These are phyloP conservation scores for Cnemophilus loriae DNA, from an alignment of 2,113 vertebrate genomes.

Conservation along the genomic window DNA sequence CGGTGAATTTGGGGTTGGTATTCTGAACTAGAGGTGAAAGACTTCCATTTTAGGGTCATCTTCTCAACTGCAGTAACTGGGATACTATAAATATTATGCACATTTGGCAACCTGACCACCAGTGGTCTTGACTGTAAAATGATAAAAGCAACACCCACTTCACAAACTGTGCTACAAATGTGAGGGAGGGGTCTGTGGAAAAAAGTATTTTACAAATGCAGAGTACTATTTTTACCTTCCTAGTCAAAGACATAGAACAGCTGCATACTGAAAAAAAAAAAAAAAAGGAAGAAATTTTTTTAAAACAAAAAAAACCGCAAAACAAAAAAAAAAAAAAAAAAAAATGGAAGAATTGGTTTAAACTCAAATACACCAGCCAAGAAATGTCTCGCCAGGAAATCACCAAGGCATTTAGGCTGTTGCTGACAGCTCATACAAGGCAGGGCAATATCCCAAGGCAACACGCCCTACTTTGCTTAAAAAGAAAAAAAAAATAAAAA, in stretches of 20 bases:
- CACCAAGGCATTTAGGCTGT: neutral
- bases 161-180: neutral
- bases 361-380: neutral
- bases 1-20: neutral
- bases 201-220: neutral
- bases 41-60: neutral
- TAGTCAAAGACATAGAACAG: neutral
- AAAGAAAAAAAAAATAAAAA: neutral
- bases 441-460: neutral
- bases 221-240: neutral
- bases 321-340: neutral
- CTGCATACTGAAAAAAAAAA: neutral
- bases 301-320: too few relatives aligned
- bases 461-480: neutral
- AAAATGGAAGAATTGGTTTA: neutral
- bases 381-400: conserved; percentile 9
- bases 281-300: neutral
- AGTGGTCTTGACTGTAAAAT: neutral
- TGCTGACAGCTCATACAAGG: neutral
- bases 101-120: neutral
- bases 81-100: neutral
- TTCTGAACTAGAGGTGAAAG: neutral
- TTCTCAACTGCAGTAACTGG: neutral
- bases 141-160: neutral
- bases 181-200: neutral